Conservation (phyloP, 2,797 vertebrate genomes). For the Paramormyrops hopkinsi region DNA sequence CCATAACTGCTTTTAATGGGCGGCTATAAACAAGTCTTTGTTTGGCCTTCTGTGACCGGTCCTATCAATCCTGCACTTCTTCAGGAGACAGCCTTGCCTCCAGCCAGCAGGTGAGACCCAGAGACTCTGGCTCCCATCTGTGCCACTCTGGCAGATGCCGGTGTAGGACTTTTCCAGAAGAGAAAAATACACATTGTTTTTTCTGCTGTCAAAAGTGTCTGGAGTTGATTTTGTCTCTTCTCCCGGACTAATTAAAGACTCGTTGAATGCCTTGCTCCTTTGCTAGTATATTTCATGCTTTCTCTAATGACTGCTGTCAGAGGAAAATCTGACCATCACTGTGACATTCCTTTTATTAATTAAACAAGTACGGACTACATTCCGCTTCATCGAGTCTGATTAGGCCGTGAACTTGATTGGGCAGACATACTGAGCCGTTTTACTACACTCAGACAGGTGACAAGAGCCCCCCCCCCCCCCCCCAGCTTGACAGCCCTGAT, state of each 20-base stretch:
- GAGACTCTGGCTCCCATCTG: not conserved
- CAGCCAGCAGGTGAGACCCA: not conserved
- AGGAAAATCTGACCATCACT: conserved; percentile 51
- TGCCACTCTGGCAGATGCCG: not conserved
- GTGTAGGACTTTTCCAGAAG: not conserved
- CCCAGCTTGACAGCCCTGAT: conserved; percentile 17
- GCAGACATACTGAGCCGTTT: conserved; percentile 6
- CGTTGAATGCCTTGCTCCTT: conserved; percentile 49
- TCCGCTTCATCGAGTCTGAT: conserved; percentile 41
- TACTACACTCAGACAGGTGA: conserved; percentile 30
- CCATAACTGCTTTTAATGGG: conserved; percentile 16
- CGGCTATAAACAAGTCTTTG: conserved; percentile 11
- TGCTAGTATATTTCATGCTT: conserved; percentile 34
- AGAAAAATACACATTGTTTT: not conserved
- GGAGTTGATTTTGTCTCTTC: conserved; percentile 44
- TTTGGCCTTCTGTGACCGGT: conserved; percentile 19
- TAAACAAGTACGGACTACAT: conserved; percentile 50
- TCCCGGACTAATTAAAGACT: conserved; percentile 52
- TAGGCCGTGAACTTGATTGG: conserved; percentile 47
- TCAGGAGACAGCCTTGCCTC: not conserved
- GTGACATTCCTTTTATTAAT: conserved; percentile 57
- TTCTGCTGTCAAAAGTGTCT: conserved; percentile 26
- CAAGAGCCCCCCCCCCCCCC: conserved; percentile 22
- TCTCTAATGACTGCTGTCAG: conserved; percentile 47
- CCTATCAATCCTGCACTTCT: not conserved